A percentile compares a stretch with the other conserved stretches of the same genome.
Evolutionary conservation across 2,797 vertebrate species (phyloP).

Genomic region (Siniperca undulata): DNA sequence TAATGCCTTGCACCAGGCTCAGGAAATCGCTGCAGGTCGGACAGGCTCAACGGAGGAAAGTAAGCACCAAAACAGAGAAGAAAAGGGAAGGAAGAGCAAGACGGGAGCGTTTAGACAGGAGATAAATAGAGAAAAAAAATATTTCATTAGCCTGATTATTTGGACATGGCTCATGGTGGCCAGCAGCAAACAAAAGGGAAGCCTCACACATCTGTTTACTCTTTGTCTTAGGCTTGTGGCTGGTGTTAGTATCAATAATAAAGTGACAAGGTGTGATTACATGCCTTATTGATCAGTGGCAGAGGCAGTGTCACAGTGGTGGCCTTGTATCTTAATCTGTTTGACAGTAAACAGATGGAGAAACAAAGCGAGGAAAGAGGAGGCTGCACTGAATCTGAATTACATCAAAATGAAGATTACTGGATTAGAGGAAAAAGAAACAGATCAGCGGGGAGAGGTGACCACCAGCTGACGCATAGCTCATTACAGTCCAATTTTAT

Average conservation of each 20-base stretch:
- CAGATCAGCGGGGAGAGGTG: conserved; percentile 22
- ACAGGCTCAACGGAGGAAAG: conserved; percentile 91
- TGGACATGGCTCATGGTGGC: conserved; percentile 7
- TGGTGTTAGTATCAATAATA: conserved; percentile 60
- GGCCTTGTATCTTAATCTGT: conserved; percentile 64
- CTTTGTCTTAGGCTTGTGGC: conserved; percentile 37
- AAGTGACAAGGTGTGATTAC: conserved; percentile 67
- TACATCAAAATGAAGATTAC: conserved; percentile 38
- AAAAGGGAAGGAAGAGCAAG: conserved; percentile 5
- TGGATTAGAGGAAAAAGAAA: too few relatives aligned
- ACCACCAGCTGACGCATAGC: conserved; percentile 8
- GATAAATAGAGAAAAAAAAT: not conserved
- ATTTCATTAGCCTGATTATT: conserved; percentile 33
- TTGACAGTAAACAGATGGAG: conserved; percentile 65
- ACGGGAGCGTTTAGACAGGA: conserved; percentile 43
- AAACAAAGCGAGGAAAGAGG: conserved; percentile 3
- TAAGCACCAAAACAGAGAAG: conserved; percentile 42
- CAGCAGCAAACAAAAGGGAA: conserved; percentile 36
- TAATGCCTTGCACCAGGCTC: conserved; percentile 97
- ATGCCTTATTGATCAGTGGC: conserved; percentile 73
- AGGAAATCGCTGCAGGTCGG: conserved; percentile 98
- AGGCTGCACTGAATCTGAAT: conserved; percentile 40
- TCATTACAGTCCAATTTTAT: conserved; percentile 29
- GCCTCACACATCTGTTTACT: conserved; percentile 35
- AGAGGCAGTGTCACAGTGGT: conserved; percentile 51